Evolutionary conservation across 1,140 invertebrate species (phyloP), one percentile per base, ranked within the genome.

Genomic region (Scylla paramamosain): DNA sequence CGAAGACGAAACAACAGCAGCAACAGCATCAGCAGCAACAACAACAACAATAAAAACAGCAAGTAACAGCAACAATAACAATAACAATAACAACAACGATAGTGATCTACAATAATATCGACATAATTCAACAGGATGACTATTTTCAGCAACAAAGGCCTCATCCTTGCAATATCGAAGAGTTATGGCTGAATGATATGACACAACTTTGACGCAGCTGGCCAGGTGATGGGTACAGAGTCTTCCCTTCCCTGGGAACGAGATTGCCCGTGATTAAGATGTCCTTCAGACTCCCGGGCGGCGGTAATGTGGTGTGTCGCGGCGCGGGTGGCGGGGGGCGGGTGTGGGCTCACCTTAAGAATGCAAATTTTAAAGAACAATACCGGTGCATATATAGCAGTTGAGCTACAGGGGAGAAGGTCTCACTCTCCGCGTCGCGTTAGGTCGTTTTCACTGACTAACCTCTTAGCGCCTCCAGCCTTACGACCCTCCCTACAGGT

Each of bases 331-430:
- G 86, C 31, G 45, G 86, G n/a, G 32, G 14, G 86, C 31, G 32
- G 31, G 32, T 20, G 32, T 88, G 31, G 86, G 45, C 86, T 46
- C 86, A 88, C 86, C 31, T 45, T 88, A 88, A 88, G 86, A 46
- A 88, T 88, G 86, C 86, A 88, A 88, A 88, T 88, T 88, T 88
- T 39, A 46, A 46, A 88, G 86, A 88, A 88, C 86, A 88, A 88
- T 88, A 45, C 86, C 86, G 31, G 86, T 39, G 25, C 86, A 88
- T 88, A 88, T 88, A 88, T 88, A 39, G 45, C 45, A n/a, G 86
- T 25, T 39, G 86, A 88, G 12, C 86, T 28, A 25, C 32, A 32
- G 45, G 45, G 31, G 25, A 45, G 86, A 45, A 88, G 12, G 86
- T 20, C 45, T 8, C 29, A 88, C 45, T 39, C 31, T 7, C 31